Conservation (phyloP, 2,113 vertebrate species). For the Otolemur garnettii region DNA sequence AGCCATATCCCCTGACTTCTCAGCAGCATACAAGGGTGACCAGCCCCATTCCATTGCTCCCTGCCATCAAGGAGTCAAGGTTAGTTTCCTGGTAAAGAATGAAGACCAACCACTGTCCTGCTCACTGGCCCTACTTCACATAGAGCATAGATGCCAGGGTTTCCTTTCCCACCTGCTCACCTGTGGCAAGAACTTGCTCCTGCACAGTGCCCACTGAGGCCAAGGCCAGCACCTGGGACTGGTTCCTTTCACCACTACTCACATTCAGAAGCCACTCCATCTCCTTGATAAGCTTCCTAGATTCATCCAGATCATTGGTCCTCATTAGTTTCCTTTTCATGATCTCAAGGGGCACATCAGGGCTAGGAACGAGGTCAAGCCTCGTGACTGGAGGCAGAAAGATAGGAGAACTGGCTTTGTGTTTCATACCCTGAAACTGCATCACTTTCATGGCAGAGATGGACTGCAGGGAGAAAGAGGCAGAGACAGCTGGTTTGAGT, state of each 20-base stretch:
- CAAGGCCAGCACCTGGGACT: neutral
- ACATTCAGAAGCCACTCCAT: constrained; percentile 92
- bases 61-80: neutral
- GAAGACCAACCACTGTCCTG: neutral
- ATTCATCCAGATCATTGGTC: constrained; percentile 89
- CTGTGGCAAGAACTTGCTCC: neutral
- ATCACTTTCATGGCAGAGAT: constrained; percentile 94
- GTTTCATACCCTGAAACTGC: constrained; percentile 92
- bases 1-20: rapidly evolving
- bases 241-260: neutral
- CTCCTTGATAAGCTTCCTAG: constrained; percentile 86
- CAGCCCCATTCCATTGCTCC: too few species aligned
- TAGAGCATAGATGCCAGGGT: neutral
- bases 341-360: constrained; percentile 95
- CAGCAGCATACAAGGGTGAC: neutral
- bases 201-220: rapidly evolving
- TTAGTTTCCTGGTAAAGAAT: neutral
- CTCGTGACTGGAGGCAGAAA: constrained; percentile 86
- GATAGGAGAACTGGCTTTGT: constrained; percentile 77
- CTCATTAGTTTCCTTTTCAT: constrained; percentile 95
- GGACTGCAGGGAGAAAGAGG: constrained; percentile 87
- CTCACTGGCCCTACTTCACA: rapidly evolving
- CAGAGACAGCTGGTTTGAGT: neutral
- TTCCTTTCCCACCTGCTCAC: neutral
- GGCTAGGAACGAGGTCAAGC: constrained; percentile 93